Percentiles rank a stretch among this genome's conserved stretches.
These are phyloP conservation scores for Drosophila histrio DNA, from an alignment of 2,888 invertebrate genomes.

Conservation along the genomic window DNA sequence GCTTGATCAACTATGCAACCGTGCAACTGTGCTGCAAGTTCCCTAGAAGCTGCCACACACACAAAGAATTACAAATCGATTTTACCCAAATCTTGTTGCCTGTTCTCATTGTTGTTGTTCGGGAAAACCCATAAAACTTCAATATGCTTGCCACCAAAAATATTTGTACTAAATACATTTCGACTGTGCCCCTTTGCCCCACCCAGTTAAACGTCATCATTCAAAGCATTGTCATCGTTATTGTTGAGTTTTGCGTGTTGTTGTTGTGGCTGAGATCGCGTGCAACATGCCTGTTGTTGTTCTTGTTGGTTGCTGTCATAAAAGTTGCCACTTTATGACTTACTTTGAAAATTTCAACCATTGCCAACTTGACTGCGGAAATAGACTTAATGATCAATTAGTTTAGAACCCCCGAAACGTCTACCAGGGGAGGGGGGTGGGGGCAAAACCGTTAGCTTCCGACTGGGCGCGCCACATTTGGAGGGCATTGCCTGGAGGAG, in stretches of 20 bases:
- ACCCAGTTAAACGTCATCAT: conserved; percentile 23
- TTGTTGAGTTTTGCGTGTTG: conserved; percentile 29
- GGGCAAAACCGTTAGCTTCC: conserved; percentile 62
- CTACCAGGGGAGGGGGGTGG: not conserved
- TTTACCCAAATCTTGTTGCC: conserved; percentile 57
- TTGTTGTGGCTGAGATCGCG: conserved; percentile 48
- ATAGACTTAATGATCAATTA: conserved; percentile 79
- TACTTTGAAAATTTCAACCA: conserved; percentile 54
- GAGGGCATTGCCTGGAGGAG: conserved; percentile 30
- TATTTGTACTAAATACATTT: conserved; percentile 37
- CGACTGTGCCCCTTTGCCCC: conserved; percentile 29
- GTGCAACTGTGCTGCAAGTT: conserved; percentile 17
- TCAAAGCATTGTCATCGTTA: conserved; percentile 15
- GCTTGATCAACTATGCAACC: conserved; percentile 22
- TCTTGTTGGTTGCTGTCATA: conserved; percentile 61
- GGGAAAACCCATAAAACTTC: conserved; percentile 61
- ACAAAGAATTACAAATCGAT: conserved; percentile 71
- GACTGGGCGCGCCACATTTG: conserved; percentile 55
- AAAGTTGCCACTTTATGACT: conserved; percentile 74
- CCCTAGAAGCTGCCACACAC: conserved; percentile 42
- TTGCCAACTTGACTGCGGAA: conserved; percentile 65
- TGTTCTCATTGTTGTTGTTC: conserved; percentile 5
- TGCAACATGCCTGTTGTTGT: conserved; percentile 64
- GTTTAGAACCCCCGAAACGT: conserved; percentile 45
- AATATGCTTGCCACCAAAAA: conserved; percentile 41